Conservation (phyloP, 2,888 invertebrate genomes). For the Allygus modestus region DNA sequence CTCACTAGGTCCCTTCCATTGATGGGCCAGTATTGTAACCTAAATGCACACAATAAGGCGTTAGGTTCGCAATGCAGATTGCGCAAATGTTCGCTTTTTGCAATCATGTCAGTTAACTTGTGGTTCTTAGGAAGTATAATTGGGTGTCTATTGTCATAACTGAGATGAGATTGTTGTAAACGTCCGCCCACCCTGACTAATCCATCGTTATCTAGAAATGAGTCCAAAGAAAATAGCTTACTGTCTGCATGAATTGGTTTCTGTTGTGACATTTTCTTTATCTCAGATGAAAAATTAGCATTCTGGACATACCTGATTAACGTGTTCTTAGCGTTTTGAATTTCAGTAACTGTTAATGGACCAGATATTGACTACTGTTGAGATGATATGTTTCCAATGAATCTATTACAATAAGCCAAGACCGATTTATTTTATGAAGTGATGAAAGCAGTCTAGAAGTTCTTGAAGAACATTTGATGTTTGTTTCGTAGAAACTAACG, state of each 20-base stretch:
- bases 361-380: neutral
- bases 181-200: constrained; percentile 53
- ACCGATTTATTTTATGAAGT: neutral
- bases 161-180: constrained; percentile 7
- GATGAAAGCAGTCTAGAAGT: neutral
- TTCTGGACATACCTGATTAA: neutral
- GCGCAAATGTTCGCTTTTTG: neutral
- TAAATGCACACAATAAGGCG: constrained; percentile 24
- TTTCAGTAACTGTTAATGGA: constrained; percentile 24
- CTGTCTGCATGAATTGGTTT: constrained; percentile 3
- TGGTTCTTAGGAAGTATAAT: constrained; percentile 52
- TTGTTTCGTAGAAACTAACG: neutral
- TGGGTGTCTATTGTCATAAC: constrained; percentile 36
- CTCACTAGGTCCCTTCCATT: constrained; percentile 50
- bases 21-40: constrained; percentile 57
- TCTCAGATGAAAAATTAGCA: constrained; percentile 7
- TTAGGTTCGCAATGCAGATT: constrained; percentile 52
- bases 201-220: constrained; percentile 50
- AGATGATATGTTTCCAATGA: neutral
- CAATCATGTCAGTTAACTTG: constrained; percentile 16
- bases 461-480: neutral
- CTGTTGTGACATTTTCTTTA: neutral
- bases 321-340: neutral
- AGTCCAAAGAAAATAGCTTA: constrained; percentile 11
- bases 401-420: neutral